These are phyloP conservation scores for Trichogramma dendrolimi DNA, from an alignment of 2,888 invertebrate species.

Conservation along the genomic window DNA sequence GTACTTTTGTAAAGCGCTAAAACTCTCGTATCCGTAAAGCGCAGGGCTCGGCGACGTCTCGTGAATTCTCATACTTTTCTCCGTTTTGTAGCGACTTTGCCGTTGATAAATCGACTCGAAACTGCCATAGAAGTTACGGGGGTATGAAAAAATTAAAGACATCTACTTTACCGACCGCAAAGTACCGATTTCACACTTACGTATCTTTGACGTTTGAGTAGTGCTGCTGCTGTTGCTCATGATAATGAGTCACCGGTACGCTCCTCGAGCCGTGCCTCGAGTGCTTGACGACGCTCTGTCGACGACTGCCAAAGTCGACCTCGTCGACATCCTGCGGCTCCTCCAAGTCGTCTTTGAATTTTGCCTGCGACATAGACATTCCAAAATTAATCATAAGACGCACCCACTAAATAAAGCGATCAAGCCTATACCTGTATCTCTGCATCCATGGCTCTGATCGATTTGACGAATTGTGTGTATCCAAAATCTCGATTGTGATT, in stretches of 20 bases:
- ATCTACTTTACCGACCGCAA: not conserved
- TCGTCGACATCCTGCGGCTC: no score
- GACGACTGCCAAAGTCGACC: not conserved
- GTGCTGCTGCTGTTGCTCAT: not conserved
- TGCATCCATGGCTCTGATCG: constrained; percentile 2
- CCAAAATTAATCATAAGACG: no score
- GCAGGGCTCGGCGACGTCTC: constrained; percentile 18
- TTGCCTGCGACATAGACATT: not conserved
- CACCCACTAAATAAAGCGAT: no score
- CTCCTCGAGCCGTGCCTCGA: constrained; percentile 3
- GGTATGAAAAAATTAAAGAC: constrained; percentile 1
- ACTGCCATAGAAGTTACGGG: constrained; percentile 12
- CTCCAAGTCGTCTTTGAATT: not conserved
- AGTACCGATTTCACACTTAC: constrained; percentile 21
- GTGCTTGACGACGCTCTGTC: constrained; percentile 9
- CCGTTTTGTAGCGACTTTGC: constrained; percentile 23
- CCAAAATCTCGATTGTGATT: not conserved
- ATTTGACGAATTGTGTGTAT: constrained; percentile 5
- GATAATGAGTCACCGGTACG: constrained; percentile 8
- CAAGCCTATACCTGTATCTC: constrained; percentile 2
- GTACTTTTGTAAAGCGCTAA: not conserved
- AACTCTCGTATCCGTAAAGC: constrained; percentile 9
- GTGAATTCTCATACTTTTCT: constrained; percentile 16
- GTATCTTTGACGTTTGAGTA: constrained; percentile 19
- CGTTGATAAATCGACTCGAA: constrained; percentile 28